phyloP scores from a whole-genome alignment of 2,113 vertebrate species.

The Heptranchias perlo region DNA sequence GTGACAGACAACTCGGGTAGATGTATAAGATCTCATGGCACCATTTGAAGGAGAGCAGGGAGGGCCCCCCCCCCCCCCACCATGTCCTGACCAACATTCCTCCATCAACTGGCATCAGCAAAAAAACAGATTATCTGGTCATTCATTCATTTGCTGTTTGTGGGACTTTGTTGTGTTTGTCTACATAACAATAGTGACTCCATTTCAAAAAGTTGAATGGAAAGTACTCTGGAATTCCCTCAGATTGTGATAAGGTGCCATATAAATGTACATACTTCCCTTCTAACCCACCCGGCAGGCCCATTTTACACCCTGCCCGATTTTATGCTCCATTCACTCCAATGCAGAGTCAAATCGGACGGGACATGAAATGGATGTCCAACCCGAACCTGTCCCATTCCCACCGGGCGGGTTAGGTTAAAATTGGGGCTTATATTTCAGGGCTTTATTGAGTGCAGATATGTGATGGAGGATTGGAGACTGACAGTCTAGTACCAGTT shows the following conservation, averaged over 20 bases:
- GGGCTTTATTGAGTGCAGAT: background rate
- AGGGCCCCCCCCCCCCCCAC: background rate
- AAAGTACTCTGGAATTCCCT: background rate
- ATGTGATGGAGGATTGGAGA: background rate
- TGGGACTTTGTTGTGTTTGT: background rate
- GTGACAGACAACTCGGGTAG: background rate
- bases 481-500: background rate
- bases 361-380: background rate
- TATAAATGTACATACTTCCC: background rate
- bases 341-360: background rate
- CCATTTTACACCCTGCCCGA: background rate
- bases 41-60: background rate
- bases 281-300: no score
- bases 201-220: background rate
- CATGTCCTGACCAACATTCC: background rate
- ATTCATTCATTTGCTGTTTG: background rate
- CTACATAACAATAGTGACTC: background rate
- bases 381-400: background rate
- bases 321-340: background rate
- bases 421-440: background rate
- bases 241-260: background rate
- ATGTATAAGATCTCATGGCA: no score
- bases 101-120: background rate
- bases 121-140: background rate
- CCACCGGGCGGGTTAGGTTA: background rate